Evolutionary conservation across 2,797 vertebrate genomes (phyloP), one percentile per base, ranked within the genome.

Genomic region (Oreonectes daqikongensis): DNA sequence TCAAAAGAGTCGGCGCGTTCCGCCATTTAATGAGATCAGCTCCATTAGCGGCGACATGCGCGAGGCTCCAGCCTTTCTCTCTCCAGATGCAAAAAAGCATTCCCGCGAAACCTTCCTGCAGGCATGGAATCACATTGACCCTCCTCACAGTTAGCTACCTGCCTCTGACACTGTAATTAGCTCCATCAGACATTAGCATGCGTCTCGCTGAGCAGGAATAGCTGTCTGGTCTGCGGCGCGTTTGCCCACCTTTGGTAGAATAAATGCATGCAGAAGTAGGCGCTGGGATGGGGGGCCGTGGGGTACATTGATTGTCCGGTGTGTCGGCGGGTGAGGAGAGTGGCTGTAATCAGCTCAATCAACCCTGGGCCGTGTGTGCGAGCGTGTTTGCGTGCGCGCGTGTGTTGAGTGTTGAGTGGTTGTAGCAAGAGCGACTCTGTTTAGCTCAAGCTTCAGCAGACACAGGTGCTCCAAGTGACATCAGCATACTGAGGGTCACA

Each of bases 131-230:
- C 57, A 14, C 63, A 57, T 55, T 63, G 63, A 67, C 71, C 73
- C 42, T 1, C n/a, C 64, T 73, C 64, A 79, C 74, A 79, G 66
- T 71, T 60, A 72, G 66, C 77, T 77, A 75, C 72, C 79, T 84
- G 75, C 73, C 65, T 84, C 66, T 74, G 77, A 57, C 70, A 79
- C 77, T 78, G 57, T 84, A 84, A 84, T 84, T 84, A 84, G 53
- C 68, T 78, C 78, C 68, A 42, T 80, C 80, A 82, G 63, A 63
- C 63, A 75, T 80, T 75, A 75, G 82, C 74, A 77, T 81, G 74
- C 77, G 18, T 77, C 78, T 77, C 77, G 18, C 67, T 55, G 77
- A 64, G 55, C 75, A 72, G 72, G 77, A 78, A 82, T 82, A 80
- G 71, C 60, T 69, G 66, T 59, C 78, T 78, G 64, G 75, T 80